phyloP scores from a whole-genome alignment of 1,140 invertebrate genomes.

The Scaptomyza graminum region DNA sequence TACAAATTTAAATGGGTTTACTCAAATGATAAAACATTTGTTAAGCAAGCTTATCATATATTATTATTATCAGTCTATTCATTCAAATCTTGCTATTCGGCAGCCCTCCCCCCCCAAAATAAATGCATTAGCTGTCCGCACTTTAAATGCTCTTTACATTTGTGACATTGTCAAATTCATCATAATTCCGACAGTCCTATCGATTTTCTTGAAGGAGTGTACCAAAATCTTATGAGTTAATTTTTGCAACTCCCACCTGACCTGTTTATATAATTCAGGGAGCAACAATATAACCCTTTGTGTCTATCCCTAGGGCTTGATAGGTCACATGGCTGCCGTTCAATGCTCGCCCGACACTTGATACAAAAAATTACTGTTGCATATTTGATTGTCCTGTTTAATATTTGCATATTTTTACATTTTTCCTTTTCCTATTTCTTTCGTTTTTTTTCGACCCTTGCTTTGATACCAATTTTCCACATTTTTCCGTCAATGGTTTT shows the following conservation, averaged over 20 bases:
- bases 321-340: conserved; percentile 11
- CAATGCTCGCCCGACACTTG: conserved; percentile 26
- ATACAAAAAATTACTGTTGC: conserved; percentile 74
- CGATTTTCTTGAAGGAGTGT: background rate
- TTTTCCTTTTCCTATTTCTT: conserved; percentile 21
- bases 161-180: too few species aligned
- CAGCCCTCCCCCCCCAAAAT: too few species aligned
- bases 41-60: too few species aligned
- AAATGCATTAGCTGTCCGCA: too few species aligned
- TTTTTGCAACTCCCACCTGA: background rate
- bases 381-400: conserved; percentile 80
- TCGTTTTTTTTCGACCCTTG: conserved; percentile 20
- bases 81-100: too few species aligned
- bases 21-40: too few species aligned
- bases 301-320: conserved; percentile 36
- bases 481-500: conserved; percentile 31
- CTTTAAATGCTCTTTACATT: too few species aligned
- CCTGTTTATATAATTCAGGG: conserved; percentile 47
- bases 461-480: conserved; percentile 16
- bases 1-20: too few species aligned
- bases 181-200: background rate
- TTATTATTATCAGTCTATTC: too few species aligned
- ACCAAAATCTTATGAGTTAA: background rate
- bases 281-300: conserved; percentile 41
- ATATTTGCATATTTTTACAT: conserved; percentile 72